Evolutionary conservation across 2,113 vertebrate species (phyloP), one percentile per base, ranked within the genome.

Genomic region (Megaceryle maxima): DNA sequence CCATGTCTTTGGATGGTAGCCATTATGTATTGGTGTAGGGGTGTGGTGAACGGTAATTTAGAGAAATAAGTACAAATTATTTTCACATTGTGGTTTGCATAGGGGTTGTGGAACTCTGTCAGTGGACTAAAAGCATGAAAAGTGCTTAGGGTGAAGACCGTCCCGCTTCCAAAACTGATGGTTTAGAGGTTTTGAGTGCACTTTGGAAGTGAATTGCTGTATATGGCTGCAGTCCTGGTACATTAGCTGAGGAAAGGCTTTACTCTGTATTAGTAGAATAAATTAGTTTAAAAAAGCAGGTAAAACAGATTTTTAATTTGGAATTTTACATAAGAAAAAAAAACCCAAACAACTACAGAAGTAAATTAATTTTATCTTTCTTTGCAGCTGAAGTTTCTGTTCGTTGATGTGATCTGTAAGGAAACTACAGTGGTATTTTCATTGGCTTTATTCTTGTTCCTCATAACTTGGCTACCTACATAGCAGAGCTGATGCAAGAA

Each of bases 1-100:
- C 18, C 53, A 6, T 0, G 0, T 39, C 39, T 86, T 85, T 1
- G 9, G 8, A 13, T 77, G 19, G 20, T 35, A 44, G 35, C 14
- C 31, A 20, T 1, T 41, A 7, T 57, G 25, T 11, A 13, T 41
- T 41, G 75, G 39, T 8, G 2, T 37, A 28, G 1, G 5, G 20
- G 8, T 73, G 15, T n/a, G 56, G 50, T 13, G 41, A 76, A 62
- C 41, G 5, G 12, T 56, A 13, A 78, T 67, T 28, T 10, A 53
- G 22, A 89, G 50, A 83, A 91, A 50, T 12, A 59, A 35, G 25
- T 39, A 87, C 13, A 50, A 50, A 39, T 67, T 26, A 64, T 11
- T 88, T 91, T 89, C 22, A 9, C 12, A 2, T 12, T 69, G 5
- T 39, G 44, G 7, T 50, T 93, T 82, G 11, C 55, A 62, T 6